Conservation (phyloP, 2,797 vertebrate genomes). For the Scyliorhinus canicula region DNA sequence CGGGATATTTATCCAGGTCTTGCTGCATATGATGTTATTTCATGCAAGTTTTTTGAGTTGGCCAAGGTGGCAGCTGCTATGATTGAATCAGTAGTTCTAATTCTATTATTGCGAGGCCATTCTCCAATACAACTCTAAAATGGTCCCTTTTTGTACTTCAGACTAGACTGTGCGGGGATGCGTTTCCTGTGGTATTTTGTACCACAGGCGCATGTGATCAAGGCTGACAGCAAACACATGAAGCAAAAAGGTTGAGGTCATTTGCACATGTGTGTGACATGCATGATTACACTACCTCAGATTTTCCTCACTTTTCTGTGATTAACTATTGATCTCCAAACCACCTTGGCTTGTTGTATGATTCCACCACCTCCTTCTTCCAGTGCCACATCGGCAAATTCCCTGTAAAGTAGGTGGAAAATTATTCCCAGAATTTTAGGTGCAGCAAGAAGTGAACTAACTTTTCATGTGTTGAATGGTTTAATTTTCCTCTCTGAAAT, state of each 20-base stretch:
- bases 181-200: background rate
- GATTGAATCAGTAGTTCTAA: background rate
- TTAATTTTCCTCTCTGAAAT: background rate
- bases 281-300: background rate
- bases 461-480: background rate
- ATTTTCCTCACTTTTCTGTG: background rate
- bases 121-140: background rate
- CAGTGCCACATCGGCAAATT: background rate
- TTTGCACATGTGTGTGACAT: background rate
- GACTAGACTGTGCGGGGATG: background rate
- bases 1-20: too few species aligned
- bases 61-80: background rate
- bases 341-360: background rate
- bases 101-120: background rate
- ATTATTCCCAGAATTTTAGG: background rate
- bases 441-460: background rate
- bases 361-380: background rate
- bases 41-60: too few species aligned
- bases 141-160: background rate
- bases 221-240: background rate
- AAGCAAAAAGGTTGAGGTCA: background rate
- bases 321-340: background rate
- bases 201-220: background rate
- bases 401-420: background rate
- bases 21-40: too few species aligned